Percentiles rank a stretch among this genome's conserved stretches.
These are phyloP conservation scores for Uria aalge DNA, from an alignment of 2,113 vertebrate genomes.

Conservation along the genomic window DNA sequence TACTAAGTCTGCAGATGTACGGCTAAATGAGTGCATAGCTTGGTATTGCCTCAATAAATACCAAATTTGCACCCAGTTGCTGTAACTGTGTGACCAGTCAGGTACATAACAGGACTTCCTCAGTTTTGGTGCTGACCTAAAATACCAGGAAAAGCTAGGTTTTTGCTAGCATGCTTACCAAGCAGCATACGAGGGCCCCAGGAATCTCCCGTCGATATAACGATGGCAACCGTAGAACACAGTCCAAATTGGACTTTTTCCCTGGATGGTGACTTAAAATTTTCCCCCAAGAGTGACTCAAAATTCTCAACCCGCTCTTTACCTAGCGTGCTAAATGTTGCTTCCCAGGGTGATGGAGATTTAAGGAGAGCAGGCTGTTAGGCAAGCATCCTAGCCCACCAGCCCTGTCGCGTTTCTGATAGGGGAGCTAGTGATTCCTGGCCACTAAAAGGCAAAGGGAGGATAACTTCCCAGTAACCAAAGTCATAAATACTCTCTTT, in stretches of 20 bases:
- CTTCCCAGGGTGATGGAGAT: not conserved
- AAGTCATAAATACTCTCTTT: slow-evolving; percentile 53
- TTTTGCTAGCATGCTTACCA: not conserved
- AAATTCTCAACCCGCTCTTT: not conserved
- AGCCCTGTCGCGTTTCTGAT: not conserved
- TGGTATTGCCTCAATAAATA: not conserved
- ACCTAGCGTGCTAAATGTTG: not conserved
- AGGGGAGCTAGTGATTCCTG: not conserved
- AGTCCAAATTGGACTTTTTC: not conserved
- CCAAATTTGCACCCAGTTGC: not conserved
- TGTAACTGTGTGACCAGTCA: not conserved
- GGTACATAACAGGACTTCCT: not conserved
- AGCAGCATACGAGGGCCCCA: not conserved
- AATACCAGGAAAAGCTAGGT: not conserved
- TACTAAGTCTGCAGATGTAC: not conserved
- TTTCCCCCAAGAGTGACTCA: not conserved
- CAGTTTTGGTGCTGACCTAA: not conserved
- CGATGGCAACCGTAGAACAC: too few species aligned
- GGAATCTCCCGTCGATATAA: not conserved
- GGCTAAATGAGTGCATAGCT: not conserved
- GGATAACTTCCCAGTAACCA: slow-evolving; percentile 3
- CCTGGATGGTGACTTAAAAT: fast-evolving
- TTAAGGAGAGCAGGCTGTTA: not conserved
- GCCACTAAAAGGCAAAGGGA: not conserved
- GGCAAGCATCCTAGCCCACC: not conserved